A percentile compares a stretch with the other conserved stretches of the same genome.
Conservation (phyloP, 1,140 invertebrate genomes). For the Capitella teleta region DNA sequence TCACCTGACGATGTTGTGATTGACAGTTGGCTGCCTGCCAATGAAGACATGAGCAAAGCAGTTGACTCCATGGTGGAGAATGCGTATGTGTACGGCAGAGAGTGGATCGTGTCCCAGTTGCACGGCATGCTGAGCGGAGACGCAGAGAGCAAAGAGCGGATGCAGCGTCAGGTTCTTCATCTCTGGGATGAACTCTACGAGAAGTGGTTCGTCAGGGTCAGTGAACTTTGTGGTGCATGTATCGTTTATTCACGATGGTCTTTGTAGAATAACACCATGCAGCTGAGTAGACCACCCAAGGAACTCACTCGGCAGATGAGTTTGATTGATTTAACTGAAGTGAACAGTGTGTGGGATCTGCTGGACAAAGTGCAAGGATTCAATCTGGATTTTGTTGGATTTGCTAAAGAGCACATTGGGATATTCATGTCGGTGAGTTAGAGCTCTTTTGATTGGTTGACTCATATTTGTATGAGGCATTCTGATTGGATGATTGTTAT, state of each 20-base stretch:
- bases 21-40: conserved; percentile 10
- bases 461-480: too few relatives aligned
- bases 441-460: background rate
- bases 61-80: conserved; percentile 83
- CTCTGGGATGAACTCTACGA: conserved; percentile 12
- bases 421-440: conserved; percentile 47
- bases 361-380: too few relatives aligned
- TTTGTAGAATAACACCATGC: too few relatives aligned
- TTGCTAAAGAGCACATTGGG: conserved; percentile 84
- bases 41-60: conserved; percentile 41
- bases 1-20: background rate
- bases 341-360: too few relatives aligned
- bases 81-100: conserved; percentile 78
- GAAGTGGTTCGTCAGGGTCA: conserved; percentile 6
- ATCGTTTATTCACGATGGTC: too few relatives aligned
- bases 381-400: conserved; percentile 40
- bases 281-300: too few relatives aligned
- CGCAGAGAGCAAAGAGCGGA: background rate
- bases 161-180: conserved; percentile 10
- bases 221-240: too few relatives aligned
- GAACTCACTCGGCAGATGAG: too few relatives aligned
- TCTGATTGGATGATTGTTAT: conserved; percentile 7
- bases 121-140: conserved; percentile 9
- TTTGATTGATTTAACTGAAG: too few relatives aligned
- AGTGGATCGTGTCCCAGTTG: conserved; percentile 62